Conservation (phyloP, 2,113 vertebrate genomes). For the Leucopternis melanops region DNA sequence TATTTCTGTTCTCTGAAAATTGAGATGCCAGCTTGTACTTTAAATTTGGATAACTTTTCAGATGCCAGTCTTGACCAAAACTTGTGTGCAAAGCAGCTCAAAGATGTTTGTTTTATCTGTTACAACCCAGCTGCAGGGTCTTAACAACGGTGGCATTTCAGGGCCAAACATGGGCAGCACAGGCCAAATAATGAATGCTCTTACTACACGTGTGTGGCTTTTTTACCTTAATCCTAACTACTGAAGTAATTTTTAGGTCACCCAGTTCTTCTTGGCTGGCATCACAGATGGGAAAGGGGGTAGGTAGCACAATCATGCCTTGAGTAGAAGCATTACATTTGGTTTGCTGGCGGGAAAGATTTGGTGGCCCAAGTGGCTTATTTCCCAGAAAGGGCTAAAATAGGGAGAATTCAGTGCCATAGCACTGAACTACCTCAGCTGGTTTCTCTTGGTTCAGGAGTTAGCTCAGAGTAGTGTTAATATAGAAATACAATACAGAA, state of each 20-base stretch:
- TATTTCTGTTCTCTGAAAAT: not conserved
- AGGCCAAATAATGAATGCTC: not conserved
- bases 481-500: not conserved
- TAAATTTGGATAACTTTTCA: not conserved
- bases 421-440: not conserved
- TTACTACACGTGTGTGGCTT: not conserved
- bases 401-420: not conserved
- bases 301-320: not conserved
- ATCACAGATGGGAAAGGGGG: not conserved
- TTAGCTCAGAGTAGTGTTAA: not conserved
- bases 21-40: not conserved
- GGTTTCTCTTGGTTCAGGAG: not conserved
- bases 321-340: not conserved
- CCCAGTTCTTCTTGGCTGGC: not conserved
- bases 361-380: not conserved
- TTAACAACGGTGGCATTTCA: rapidly evolving
- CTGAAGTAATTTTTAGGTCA: not conserved
- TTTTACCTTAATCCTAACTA: not conserved
- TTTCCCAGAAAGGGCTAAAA: not conserved
- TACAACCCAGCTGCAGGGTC: too few species aligned
- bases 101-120: not conserved
- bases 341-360: not conserved
- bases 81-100: not conserved
- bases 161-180: not conserved
- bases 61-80: not conserved